These are phyloP conservation scores for Halcyon malimbica DNA, from an alignment of 2,113 vertebrate species.

Conservation along the genomic window DNA sequence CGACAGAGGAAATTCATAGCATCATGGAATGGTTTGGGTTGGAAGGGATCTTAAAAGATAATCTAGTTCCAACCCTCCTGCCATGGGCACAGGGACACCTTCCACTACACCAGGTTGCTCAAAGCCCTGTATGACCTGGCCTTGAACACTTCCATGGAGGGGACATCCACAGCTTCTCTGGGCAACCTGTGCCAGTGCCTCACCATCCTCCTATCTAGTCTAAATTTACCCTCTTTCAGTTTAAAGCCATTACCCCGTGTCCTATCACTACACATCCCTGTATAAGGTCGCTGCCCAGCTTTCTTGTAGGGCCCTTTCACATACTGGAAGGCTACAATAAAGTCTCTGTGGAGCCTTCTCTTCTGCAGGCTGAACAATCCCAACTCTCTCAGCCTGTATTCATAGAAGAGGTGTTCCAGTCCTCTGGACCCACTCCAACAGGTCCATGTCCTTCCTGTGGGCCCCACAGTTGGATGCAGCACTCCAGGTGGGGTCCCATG, in stretches of 20 bases:
- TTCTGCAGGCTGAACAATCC: background rate
- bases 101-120: background rate
- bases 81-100: background rate
- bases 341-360: background rate
- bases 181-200: background rate
- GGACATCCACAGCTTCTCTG: background rate
- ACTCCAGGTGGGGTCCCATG: background rate
- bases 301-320: background rate
- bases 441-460: background rate
- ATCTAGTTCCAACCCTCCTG: background rate
- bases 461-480: background rate
- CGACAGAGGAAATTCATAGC: background rate
- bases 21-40: background rate
- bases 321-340: background rate
- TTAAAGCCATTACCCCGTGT: background rate
- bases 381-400: background rate
- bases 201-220: background rate
- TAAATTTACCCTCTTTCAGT: background rate
- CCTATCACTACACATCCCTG: background rate
- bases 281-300: background rate
- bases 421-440: background rate
- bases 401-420: background rate
- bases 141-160: background rate
- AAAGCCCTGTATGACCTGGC: background rate
- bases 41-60: background rate